Evolutionary conservation across 2,113 vertebrate genomes (phyloP).

Genomic region (Boleophthalmus pectinirostris): DNA sequence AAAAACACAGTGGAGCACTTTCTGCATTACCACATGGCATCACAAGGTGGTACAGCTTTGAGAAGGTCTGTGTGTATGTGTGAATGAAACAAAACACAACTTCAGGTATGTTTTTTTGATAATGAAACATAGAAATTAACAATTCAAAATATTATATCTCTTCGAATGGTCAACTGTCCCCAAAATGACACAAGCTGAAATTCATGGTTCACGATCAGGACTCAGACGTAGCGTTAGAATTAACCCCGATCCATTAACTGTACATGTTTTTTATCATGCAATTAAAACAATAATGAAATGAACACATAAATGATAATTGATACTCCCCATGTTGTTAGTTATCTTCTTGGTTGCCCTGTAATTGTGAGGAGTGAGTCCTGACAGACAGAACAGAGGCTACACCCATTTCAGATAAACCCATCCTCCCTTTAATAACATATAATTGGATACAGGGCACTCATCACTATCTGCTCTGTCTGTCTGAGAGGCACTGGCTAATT

Average conservation of each 20-base stretch:
- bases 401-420: conserved; percentile 6
- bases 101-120: no score
- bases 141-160: no score
- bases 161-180: no score
- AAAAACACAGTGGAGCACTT: no score
- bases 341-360: background rate
- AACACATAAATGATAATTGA: background rate
- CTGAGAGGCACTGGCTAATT: background rate
- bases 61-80: no score
- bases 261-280: background rate
- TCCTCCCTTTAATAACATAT: background rate
- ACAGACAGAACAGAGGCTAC: background rate
- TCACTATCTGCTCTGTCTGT: background rate
- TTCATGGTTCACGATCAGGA: background rate
- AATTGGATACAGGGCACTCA: background rate
- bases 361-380: background rate
- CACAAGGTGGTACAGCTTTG: no score
- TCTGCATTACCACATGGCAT: no score
- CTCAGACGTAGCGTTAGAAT: background rate
- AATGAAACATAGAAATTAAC: no score
- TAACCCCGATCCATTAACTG: background rate
- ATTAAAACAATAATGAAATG: background rate
- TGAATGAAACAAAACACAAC: no score
- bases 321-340: background rate
- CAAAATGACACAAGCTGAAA: no score